Base-by-base conservation (phyloP, 2,113 vertebrate species). In the Podiceps cristatus region DNA sequence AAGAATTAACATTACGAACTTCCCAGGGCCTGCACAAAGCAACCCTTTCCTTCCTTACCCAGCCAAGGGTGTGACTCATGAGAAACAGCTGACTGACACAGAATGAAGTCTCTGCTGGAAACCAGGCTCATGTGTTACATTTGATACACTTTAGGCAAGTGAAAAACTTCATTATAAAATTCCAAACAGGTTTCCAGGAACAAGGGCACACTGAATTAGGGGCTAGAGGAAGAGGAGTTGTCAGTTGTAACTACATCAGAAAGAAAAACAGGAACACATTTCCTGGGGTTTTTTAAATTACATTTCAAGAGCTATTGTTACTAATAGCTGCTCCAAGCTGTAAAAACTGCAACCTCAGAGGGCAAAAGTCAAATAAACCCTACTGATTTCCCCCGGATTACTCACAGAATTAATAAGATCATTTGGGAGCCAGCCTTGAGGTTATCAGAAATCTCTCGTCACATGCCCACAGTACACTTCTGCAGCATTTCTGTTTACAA, bases 381-480 rank as follows among this genome's bases (percentile, higher is more conserved):
- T 78, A 88, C 91, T 89, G 95, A 37, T 94, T 96, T 91, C 64
- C 63, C 81, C 93, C 15, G 1, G 84, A 89, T 96, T 95, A 92
- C 79, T 96, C 94, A 82, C 45, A 80, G 87, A 77, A 83, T 97
- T 98, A 98, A 97, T 96, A 97, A 98, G 86, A 93, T 96, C 94
- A 95, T 83, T 96, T 95, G 95, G 88, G 90, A 98, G 88, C 81
- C 69, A 97, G 94, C 87, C 89, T 96, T 90, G 94, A 96, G 95
- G 97, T 98, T 96, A 98, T 98, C 94, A 94, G 97, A 97, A 97
- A 93, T 97, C 96, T 98, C 95, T 94, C 33, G 5, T 96, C 86
- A 77, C 66, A 86, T 56, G 78, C 86, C 96, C 78, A 20, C 84
- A 93, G 91, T 69, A 93, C 75, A 84, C 53, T 95, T 72, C 45